Conservation (phyloP, 2,888 invertebrate genomes). For the Macaria notata region DNA sequence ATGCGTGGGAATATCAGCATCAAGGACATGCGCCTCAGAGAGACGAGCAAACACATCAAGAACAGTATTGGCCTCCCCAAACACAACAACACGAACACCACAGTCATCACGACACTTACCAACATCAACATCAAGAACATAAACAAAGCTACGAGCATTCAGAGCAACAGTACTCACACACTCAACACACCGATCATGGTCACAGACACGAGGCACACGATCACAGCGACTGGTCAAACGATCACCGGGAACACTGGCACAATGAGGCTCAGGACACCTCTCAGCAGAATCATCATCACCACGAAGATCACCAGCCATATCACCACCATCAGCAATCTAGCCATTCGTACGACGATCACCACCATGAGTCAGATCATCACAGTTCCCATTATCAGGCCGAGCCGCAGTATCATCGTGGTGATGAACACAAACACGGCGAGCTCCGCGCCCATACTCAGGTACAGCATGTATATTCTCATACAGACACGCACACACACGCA, state of each 20-base stretch:
- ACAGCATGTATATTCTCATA: conserved; percentile 20
- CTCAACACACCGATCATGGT: conserved; percentile 21
- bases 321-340: conserved; percentile 30
- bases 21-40: conserved; percentile 32
- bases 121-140: conserved; percentile 35
- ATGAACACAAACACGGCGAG: conserved; percentile 30
- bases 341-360: conserved; percentile 24
- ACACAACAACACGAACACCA: conserved; percentile 16
- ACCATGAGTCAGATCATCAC: conserved; percentile 28
- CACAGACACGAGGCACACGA: conserved; percentile 1
- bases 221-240: conserved; percentile 11
- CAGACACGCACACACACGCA: conserved; percentile 24
- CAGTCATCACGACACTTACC: conserved; percentile 29
- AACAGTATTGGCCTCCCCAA: conserved; percentile 14
- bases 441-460: conserved; percentile 27
- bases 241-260: conserved; percentile 32
- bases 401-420: conserved; percentile 20
- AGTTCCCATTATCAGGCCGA: conserved; percentile 30
- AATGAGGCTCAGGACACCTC: conserved; percentile 32
- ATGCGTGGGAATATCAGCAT: conserved; percentile 60
- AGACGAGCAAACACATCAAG: neutral
- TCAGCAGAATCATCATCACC: conserved; percentile 27
- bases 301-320: conserved; percentile 30
- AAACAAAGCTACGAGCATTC: conserved; percentile 27
- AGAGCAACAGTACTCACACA: conserved; percentile 28